phyloP scores from a whole-genome alignment of 2,888 invertebrate genomes.

The Limnephilus marmoratus region DNA sequence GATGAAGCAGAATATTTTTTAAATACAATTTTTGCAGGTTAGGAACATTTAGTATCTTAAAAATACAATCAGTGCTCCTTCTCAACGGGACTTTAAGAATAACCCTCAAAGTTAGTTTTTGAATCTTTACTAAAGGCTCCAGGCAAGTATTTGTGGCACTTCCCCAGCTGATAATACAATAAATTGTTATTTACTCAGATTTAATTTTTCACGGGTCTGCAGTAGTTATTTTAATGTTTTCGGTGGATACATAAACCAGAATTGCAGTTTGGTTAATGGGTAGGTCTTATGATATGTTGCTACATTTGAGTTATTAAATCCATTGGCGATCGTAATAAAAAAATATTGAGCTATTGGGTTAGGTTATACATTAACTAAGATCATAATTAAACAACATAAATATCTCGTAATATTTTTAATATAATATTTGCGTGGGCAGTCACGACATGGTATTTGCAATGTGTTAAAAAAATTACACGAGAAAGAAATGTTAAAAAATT shows the following conservation, averaged over 20 bases:
- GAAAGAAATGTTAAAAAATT: background rate
- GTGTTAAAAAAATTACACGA: background rate
- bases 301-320: background rate
- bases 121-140: no score
- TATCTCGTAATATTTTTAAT: background rate
- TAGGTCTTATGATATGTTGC: background rate
- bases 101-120: no score
- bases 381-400: conserved; percentile 2
- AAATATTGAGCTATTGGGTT: background rate
- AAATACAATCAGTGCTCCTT: no score
- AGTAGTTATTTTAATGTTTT: background rate
- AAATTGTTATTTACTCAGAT: no score
- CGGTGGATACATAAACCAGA: background rate
- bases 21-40: no score
- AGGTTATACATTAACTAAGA: background rate
- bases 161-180: no score
- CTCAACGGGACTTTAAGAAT: no score
- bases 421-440: background rate
- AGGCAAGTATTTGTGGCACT: no score
- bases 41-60: no score
- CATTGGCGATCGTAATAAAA: background rate
- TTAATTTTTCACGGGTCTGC: background rate
- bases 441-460: background rate
- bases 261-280: background rate
- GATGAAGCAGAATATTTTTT: no score